Conservation (phyloP, 2,113 vertebrate genomes). For the Petaurus breviceps region DNA sequence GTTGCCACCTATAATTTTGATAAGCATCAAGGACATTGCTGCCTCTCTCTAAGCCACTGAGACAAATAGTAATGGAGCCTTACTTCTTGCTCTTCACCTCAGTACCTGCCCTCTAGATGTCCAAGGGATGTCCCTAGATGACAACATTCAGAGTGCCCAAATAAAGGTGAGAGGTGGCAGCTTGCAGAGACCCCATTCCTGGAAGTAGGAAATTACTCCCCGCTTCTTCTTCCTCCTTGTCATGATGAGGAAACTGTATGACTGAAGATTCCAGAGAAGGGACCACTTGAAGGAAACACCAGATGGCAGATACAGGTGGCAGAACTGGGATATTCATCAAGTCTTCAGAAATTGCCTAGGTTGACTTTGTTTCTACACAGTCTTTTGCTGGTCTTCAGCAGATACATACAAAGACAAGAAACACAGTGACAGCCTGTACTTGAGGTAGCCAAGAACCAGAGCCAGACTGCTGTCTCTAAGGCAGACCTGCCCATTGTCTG, state of each 20-base stretch:
- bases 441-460: not conserved
- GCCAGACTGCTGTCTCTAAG: not conserved
- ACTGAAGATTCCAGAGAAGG: conserved; percentile 75
- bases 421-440: not conserved
- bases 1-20: not conserved
- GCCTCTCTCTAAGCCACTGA: not conserved
- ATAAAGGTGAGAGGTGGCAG: not conserved
- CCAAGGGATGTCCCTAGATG: not conserved
- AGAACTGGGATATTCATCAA: not conserved
- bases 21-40: not conserved
- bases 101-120: not conserved
- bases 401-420: not conserved
- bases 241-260: conserved; percentile 57
- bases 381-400: not conserved
- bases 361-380: not conserved
- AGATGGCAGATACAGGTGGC: conserved; percentile 67
- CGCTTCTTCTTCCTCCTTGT: conserved; percentile 58
- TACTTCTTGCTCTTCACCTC: not conserved
- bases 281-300: conserved; percentile 69
- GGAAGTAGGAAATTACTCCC: conserved; percentile 55
- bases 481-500: not conserved
- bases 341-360: not conserved
- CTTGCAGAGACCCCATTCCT: conserved; percentile 52
- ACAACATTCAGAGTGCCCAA: conserved; percentile 55
- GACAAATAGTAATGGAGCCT: not conserved